Conservation (phyloP, 2,113 vertebrate genomes). For the Oxyruncus cristatus region DNA sequence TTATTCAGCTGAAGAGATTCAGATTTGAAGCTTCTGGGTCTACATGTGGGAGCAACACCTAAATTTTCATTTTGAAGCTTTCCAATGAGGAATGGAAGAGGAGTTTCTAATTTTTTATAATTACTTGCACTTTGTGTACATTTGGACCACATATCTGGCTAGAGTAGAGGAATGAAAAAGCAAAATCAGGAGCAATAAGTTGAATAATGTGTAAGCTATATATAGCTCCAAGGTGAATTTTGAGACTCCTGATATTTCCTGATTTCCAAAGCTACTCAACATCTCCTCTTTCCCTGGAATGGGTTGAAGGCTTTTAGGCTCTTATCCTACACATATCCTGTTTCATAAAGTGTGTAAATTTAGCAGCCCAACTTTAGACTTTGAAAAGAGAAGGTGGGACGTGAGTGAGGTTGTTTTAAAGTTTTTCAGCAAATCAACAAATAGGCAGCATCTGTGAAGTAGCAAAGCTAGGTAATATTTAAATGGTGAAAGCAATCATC, state of each 20-base stretch:
- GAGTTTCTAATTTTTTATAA: background rate
- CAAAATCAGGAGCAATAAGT: background rate
- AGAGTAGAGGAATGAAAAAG: background rate
- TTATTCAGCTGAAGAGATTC: background rate
- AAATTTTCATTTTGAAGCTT: background rate
- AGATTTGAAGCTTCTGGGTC: background rate
- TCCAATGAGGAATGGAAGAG: background rate
- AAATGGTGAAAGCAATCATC: background rate
- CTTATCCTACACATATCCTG: background rate
- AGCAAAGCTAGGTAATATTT: background rate
- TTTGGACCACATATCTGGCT: background rate
- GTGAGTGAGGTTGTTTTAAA: background rate
- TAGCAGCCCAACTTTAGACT: background rate
- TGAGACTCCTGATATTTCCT: background rate
- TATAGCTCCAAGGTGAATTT: background rate
- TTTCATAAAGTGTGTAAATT: background rate
- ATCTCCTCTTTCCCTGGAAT: background rate
- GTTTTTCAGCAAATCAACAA: background rate
- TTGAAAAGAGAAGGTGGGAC: background rate
- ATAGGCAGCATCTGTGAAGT: background rate
- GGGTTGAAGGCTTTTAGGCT: background rate
- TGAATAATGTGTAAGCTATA: background rate
- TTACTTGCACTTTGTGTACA: background rate
- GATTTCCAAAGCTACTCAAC: background rate
- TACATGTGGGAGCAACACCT: background rate